A percentile compares a stretch with the other conserved stretches of the same genome.
Evolutionary conservation across 2,113 vertebrate species (phyloP).

Genomic region (Oceanites oceanicus): DNA sequence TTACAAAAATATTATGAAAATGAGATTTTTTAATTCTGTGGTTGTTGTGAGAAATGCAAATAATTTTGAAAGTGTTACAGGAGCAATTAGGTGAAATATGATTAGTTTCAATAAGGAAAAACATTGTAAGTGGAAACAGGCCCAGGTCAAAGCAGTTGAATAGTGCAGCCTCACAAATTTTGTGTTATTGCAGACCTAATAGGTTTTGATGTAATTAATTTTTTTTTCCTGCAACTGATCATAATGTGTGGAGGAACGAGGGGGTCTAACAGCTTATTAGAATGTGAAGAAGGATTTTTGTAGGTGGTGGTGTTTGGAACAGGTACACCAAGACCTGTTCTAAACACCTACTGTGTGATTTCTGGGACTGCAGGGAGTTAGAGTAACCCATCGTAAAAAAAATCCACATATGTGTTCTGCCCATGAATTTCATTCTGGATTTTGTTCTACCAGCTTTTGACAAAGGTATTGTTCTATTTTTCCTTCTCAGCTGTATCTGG

Average conservation of each 20-base stretch:
- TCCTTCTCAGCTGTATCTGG: not conserved
- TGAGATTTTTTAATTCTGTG: not conserved
- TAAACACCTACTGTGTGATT: not conserved
- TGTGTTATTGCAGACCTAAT: not conserved
- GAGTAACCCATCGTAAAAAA: not conserved
- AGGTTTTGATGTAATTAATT: not conserved
- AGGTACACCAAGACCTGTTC: not conserved
- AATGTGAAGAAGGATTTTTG: not conserved
- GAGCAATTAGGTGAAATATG: not conserved
- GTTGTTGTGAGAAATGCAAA: not conserved
- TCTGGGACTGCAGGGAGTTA: not conserved
- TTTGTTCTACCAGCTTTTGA: not conserved
- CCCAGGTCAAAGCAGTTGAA: not conserved
- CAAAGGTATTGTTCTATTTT: not conserved
- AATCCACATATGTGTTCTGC: accelerated
- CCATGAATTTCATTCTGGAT: not conserved
- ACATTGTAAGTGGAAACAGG: not conserved
- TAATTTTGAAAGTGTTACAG: too few species aligned
- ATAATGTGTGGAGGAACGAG: not conserved
- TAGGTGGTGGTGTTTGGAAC: not conserved
- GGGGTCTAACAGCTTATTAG: not conserved
- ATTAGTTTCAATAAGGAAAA: not conserved
- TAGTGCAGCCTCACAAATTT: too few species aligned
- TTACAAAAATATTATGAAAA: not conserved
- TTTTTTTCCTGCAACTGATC: not conserved